Evolutionary conservation across 2,797 vertebrate species (phyloP), one percentile per base, ranked within the genome.

Genomic region (Anabacerthia variegaticeps): DNA sequence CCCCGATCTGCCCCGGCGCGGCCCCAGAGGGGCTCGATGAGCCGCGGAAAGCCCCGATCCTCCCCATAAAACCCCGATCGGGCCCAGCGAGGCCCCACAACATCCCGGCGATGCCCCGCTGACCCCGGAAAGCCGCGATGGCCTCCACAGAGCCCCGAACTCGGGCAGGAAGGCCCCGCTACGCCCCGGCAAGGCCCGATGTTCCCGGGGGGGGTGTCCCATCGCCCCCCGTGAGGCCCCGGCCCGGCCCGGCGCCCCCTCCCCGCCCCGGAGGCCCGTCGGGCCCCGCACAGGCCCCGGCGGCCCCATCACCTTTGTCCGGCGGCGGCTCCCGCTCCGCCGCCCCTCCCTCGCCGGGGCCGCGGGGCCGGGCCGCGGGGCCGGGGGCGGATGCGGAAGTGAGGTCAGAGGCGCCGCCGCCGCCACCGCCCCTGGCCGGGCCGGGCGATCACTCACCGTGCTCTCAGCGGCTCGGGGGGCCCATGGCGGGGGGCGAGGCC

Each of bases 391-490:
- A 79, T 86, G 66, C 93, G 83, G 90, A 92, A 91, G 92, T 91
- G 84, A 91, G 84, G 84, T 87, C 68, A 95, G 88, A 79, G 89
- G 88, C 96, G 26, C 36, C 22, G 32, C 78, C 95, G 55, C 96
- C 96, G 95, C 96, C 92, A 8, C 41, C 17, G 41, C 41, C 41
- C 87, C 95, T 91, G 96, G 95, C 96, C 94, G 89, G 84, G 56
- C 55, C 34, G 11, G 43, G 51, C 52, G 28, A 14, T 39, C 28
- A 79, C 91, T 93, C 75, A 93, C 91, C 91, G 86, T 61, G 69
- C 63, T 52, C 81, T 93, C 75, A 89, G 86, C 63, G 91, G 52
- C 13, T 69, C 63, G 81, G 75, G 46, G 68, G 81, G 68, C 69
- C 75, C 91, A 92, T 92, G 52, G 74, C 63, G n/a, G 81, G 59